These are phyloP conservation scores for Erythrocercus mccallii DNA, from an alignment of 2,113 vertebrate species.

Conservation along the genomic window DNA sequence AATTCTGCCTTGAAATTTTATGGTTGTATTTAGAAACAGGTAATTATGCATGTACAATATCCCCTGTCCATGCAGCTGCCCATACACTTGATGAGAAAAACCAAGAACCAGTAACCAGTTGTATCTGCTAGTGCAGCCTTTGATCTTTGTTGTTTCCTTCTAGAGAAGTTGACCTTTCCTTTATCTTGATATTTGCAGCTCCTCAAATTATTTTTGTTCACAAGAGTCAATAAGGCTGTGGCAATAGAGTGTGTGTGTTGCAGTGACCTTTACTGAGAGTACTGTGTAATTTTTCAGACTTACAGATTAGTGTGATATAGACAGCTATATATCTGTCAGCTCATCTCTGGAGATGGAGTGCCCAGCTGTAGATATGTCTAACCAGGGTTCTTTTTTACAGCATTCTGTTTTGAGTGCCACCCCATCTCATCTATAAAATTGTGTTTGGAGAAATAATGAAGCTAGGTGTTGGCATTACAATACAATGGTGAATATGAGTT, in stretches of 20 bases:
- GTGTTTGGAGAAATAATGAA: neutral
- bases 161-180: neutral
- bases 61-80: neutral
- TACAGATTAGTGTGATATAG: neutral
- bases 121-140: neutral
- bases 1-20: neutral
- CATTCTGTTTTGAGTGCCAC: neutral
- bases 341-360: neutral
- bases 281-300: neutral
- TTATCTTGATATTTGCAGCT: neutral
- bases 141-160: neutral
- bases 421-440: neutral
- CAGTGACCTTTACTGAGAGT: neutral
- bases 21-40: neutral
- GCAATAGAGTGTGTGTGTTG: neutral
- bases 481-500: neutral
- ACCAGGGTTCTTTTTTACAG: neutral
- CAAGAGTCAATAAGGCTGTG: neutral
- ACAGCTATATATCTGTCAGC: neutral
- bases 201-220: neutral
- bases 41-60: neutral
- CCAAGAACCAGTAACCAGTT: neutral
- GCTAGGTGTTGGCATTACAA: neutral
- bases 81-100: rapidly evolving
- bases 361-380: neutral